These are phyloP conservation scores for Pseudotriccus pelzelni DNA, from an alignment of 2,797 vertebrate species.

Conservation along the genomic window DNA sequence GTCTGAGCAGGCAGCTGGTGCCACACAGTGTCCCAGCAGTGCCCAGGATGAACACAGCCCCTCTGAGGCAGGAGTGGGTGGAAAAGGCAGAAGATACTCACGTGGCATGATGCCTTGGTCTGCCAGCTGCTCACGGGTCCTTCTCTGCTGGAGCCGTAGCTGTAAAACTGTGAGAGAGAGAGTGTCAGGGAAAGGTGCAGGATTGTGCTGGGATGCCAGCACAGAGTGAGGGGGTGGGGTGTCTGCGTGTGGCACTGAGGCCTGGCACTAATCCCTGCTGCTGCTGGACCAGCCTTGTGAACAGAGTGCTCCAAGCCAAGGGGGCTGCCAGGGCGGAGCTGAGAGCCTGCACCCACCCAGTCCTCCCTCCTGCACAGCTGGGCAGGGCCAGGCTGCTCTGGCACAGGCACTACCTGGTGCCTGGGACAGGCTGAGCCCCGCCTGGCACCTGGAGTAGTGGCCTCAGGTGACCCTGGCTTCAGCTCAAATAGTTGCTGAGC, in stretches of 20 bases:
- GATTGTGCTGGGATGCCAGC: background rate
- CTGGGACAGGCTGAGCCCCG: background rate
- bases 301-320: background rate
- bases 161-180: constrained; percentile 88
- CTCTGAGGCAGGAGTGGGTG: background rate
- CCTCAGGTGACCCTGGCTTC: background rate
- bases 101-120: constrained; percentile 96
- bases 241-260: background rate
- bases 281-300: background rate
- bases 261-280: background rate
- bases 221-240: background rate
- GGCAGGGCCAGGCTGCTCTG: background rate
- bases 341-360: accelerated
- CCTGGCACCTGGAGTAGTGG: background rate
- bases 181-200: constrained; percentile 16
- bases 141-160: constrained; percentile 97
- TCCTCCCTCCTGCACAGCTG: background rate
- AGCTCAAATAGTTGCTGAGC: background rate
- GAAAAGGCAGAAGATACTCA: constrained; percentile 78
- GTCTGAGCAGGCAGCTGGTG: background rate
- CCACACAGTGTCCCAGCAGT: background rate
- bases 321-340: background rate
- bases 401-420: background rate
- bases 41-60: background rate
- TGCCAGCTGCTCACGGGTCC: constrained; percentile 93